Base-by-base conservation (phyloP, 1,140 invertebrate species). In the Aphis craccivora region DNA sequence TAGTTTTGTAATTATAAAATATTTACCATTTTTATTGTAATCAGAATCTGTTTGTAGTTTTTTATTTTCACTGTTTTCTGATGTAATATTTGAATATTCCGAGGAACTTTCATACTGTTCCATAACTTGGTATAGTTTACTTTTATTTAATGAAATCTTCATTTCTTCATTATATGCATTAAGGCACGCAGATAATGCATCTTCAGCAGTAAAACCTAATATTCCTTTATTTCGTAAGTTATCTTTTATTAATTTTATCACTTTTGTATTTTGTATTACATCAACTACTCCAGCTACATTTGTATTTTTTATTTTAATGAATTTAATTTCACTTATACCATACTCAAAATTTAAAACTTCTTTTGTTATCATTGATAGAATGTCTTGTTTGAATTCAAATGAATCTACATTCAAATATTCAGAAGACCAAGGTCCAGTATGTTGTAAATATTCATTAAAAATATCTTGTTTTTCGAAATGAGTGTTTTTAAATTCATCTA, bases 331-430 rank as follows among this genome's bases (percentile, higher is more conserved):
- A 53, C 67, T 92, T 84, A 37, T 84, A 20, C 76, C n/a, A 51
- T 84, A 40, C 40, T 92, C 81, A 92, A 83, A 92, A 40, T 84
- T 92, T 35, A 92, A 83, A 83, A 92, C 76, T 37, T 53, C 91
- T 84, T 48, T 84, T 51, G 84, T 37, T 8, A 92, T 53, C n/a
- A 35, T 43, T 48, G 45, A 48, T 92, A 92, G 30, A 53, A 83
- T 53, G 18, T 30, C 37, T 84, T 92, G 45, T 37, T 37, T 40
- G 11, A 1, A 40, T n/a, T 92, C 18, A 84, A 53, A n/a, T 37
- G 20, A 4, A 53, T 53, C 35, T 14, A 92, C 14, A n/a, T 84
- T 92, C 45, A 92, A 92, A 84, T 92, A 83, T 84, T 84, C 37
- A 53, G 91, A 51, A 35, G 91, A 92, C 91, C 91, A 92, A 20